A percentile compares a stretch with the other conserved stretches of the same genome.
Conservation (phyloP, 2,113 vertebrate species). For the Chitala chitala region DNA sequence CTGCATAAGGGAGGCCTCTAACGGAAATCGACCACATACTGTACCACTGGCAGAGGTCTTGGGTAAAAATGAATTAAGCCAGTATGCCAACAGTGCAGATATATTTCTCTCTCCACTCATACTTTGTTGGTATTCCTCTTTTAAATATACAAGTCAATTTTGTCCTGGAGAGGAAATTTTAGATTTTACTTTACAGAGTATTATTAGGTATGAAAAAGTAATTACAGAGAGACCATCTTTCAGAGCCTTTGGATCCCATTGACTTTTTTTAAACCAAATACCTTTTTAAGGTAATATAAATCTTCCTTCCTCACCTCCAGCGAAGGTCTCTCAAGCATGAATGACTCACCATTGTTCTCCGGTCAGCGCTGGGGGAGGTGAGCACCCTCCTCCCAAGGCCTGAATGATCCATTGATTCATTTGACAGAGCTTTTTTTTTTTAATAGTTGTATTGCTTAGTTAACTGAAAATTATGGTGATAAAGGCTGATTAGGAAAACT, state of each 20-base stretch:
- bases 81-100: slow-evolving; percentile 3
- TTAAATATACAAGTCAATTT: slow-evolving; percentile 32
- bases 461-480: no score
- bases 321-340: slow-evolving; percentile 10
- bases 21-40: background rate
- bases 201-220: slow-evolving; percentile 32
- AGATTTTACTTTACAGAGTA: slow-evolving; percentile 19
- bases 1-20: background rate
- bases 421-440: background rate
- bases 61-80: slow-evolving; percentile 10
- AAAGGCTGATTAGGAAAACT: no score
- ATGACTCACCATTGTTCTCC: slow-evolving; percentile 14
- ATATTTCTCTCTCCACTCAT: slow-evolving; percentile 7
- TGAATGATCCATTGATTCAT: background rate
- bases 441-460: no score
- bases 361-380: background rate
- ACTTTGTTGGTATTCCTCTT: slow-evolving; percentile 14
- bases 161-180: slow-evolving; percentile 25
- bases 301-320: slow-evolving; percentile 5
- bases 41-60: background rate
- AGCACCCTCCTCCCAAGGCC: background rate
- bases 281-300: slow-evolving; percentile 27
- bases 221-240: slow-evolving; percentile 27
- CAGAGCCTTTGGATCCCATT: slow-evolving; percentile 9
- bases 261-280: slow-evolving; percentile 13